phyloP scores from a whole-genome alignment of 2,797 vertebrate genomes.

The Hoplostethus mediterraneus region DNA sequence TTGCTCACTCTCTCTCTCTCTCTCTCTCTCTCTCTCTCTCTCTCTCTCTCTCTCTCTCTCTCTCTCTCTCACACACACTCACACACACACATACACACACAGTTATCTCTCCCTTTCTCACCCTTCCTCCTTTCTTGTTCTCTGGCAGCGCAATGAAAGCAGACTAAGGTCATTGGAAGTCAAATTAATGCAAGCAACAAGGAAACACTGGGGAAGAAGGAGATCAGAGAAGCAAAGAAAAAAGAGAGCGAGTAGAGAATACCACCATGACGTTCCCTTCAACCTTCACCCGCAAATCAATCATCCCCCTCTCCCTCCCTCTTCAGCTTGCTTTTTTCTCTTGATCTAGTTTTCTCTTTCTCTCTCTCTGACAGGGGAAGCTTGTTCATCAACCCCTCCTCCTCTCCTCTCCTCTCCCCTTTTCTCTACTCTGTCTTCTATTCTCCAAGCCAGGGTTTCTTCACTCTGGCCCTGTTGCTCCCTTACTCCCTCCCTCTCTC shows the following conservation, averaged over 20 bases:
- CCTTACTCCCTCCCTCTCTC: constrained; percentile 2
- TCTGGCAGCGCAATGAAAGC: not conserved
- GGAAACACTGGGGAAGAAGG: not conserved
- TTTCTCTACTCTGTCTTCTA: constrained; percentile 44
- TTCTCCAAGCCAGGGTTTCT: constrained; percentile 28
- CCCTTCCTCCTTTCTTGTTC: not conserved
- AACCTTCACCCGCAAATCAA: constrained; percentile 52
- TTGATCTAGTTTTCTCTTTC: constrained; percentile 34
- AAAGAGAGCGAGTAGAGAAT: not conserved
- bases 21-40: no score
- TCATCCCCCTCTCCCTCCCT: constrained; percentile 7
- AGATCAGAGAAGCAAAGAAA: not conserved
- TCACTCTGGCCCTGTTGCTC: constrained; percentile 29
- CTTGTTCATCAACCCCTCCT: constrained; percentile 32
- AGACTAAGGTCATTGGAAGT: constrained; percentile 29
- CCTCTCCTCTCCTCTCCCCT: constrained; percentile 13
- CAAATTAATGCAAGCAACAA: constrained; percentile 18
- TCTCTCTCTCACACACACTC: not conserved
- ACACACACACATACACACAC: not conserved
- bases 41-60: no score
- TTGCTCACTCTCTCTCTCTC: not conserved
- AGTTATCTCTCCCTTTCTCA: not conserved
- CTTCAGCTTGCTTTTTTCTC: constrained; percentile 5
- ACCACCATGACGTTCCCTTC: constrained; percentile 22
- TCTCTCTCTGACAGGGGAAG: constrained; percentile 40